Evolutionary conservation across 2,797 vertebrate genomes (phyloP).

Genomic region (Sebastes diaconus): DNA sequence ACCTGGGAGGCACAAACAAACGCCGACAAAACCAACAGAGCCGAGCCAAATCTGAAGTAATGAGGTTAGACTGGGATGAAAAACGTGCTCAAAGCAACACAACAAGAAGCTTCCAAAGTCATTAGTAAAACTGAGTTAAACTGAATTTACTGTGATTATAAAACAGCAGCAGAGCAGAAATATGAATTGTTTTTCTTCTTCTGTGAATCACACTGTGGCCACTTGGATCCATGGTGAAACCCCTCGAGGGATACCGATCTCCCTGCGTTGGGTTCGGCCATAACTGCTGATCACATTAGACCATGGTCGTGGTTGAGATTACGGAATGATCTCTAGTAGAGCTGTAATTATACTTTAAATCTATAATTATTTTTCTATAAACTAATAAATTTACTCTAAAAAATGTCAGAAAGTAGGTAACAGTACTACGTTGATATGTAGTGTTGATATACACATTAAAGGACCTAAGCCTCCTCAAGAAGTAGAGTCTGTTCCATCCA

Average conservation of each 20-base stretch:
- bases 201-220: background rate
- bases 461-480: no score
- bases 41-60: conserved; percentile 17
- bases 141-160: background rate
- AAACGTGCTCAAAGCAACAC: conserved; percentile 7
- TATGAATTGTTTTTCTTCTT: background rate
- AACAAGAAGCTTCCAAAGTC: background rate
- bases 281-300: background rate
- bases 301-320: background rate
- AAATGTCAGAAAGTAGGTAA: background rate
- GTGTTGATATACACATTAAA: no score
- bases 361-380: background rate
- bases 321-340: background rate
- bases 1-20: conserved; percentile 38
- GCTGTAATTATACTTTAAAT: background rate
- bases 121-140: background rate
- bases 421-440: background rate
- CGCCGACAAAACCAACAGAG: background rate
- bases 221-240: background rate
- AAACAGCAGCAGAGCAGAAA: background rate
- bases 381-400: background rate
- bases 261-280: background rate
- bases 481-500: no score
- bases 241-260: background rate
- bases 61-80: background rate